Percentiles rank a stretch among this genome's conserved stretches.
Conservation (phyloP, 1,140 invertebrate genomes). For the Macrobrachium rosenbergii region DNA sequence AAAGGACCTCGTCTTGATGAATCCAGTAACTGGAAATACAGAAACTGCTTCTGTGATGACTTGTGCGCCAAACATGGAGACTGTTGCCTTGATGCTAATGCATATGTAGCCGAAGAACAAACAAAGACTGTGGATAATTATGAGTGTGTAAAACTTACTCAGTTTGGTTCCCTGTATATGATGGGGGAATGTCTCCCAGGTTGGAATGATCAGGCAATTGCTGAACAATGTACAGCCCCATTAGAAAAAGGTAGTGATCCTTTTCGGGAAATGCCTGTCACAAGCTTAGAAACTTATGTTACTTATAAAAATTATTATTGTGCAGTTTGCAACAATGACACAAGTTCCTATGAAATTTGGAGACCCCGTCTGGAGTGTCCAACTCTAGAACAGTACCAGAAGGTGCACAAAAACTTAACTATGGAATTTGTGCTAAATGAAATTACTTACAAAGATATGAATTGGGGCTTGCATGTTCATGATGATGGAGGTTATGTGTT, state of each 20-base stretch:
- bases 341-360: constrained; percentile 69
- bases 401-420: constrained; percentile 64
- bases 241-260: constrained; percentile 69
- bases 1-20: constrained; percentile 52
- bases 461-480: constrained; percentile 68
- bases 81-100: constrained; percentile 73
- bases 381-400: constrained; percentile 60
- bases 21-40: constrained; percentile 69
- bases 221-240: constrained; percentile 67
- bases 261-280: constrained; percentile 71
- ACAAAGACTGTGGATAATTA: constrained; percentile 66
- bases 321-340: constrained; percentile 73
- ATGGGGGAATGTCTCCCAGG: constrained; percentile 70
- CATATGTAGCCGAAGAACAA: constrained; percentile 68
- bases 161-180: constrained; percentile 73
- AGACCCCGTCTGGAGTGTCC: constrained; percentile 71
- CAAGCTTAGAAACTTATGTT: constrained; percentile 70
- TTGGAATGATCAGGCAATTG: constrained; percentile 68
- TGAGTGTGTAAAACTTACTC: constrained; percentile 70
- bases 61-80: constrained; percentile 72
- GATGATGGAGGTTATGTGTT: constrained; percentile 64
- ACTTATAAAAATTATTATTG: constrained; percentile 76
- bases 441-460: constrained; percentile 66
- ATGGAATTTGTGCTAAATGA: constrained; percentile 58
- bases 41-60: constrained; percentile 74